Conservation (phyloP, 2,113 vertebrate genomes). For the Xiphorhynchus elegans region DNA sequence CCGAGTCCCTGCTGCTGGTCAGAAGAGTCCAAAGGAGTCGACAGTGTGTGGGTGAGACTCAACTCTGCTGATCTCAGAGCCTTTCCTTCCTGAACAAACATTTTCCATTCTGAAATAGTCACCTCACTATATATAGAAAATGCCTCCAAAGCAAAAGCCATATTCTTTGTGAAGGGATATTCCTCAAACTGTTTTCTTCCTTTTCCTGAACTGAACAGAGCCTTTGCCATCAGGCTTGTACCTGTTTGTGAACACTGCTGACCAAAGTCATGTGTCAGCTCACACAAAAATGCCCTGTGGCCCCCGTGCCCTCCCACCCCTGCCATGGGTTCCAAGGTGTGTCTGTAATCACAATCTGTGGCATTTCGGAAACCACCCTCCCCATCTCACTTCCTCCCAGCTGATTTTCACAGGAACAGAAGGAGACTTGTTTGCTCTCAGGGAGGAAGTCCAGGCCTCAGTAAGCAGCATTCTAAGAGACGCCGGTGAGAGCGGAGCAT, state of each 20-base stretch:
- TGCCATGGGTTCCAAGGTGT: neutral
- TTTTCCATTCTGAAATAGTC: conserved; percentile 63
- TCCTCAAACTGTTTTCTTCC: neutral
- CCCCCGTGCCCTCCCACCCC: neutral
- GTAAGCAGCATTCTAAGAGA: conserved; percentile 12
- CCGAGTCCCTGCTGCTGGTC: neutral
- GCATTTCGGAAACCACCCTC: conserved; percentile 57
- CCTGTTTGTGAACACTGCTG: neutral
- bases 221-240: neutral
- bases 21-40: neutral
- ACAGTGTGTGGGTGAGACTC: conserved; percentile 21
- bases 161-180: neutral
- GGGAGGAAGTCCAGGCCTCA: conserved; percentile 53
- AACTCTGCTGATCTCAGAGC: conserved; percentile 54
- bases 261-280: neutral
- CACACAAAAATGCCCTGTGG: neutral
- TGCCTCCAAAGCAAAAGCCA: neutral
- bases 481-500: neutral
- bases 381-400: conserved; percentile 65
- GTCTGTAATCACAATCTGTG: conserved; percentile 22
- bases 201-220: neutral
- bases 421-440: conserved; percentile 59
- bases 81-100: conserved; percentile 68
- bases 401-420: conserved; percentile 67
- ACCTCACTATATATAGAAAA: conserved; percentile 48